Evolutionary conservation across 2,797 vertebrate genomes (phyloP).

Genomic region (Aeoliscus strigatus): DNA sequence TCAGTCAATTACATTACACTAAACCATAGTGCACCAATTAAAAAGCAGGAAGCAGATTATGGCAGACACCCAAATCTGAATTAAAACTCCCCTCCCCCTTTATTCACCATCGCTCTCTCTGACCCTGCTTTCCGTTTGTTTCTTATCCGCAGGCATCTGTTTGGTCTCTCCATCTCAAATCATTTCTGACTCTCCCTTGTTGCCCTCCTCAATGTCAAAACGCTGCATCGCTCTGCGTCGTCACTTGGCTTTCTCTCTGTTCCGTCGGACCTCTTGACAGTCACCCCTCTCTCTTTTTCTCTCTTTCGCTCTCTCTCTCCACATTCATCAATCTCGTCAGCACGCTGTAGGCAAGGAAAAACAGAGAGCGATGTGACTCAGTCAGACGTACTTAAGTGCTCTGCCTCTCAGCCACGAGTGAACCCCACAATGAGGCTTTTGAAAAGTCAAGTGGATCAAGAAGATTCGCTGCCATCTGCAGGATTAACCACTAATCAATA

Average conservation of each 20-base stretch:
- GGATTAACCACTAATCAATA: slow-evolving; percentile 52
- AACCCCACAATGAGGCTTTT: slow-evolving; percentile 61
- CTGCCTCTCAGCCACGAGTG: slow-evolving; percentile 53
- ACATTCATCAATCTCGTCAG: slow-evolving; percentile 4
- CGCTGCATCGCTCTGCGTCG: slow-evolving; percentile 20
- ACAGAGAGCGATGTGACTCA: slow-evolving; percentile 45
- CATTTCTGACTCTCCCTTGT: slow-evolving; percentile 36
- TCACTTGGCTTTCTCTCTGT: slow-evolving; percentile 10
- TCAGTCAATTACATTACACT: slow-evolving; percentile 16
- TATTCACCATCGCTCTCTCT: slow-evolving; percentile 19
- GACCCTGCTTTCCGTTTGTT: slow-evolving; percentile 29
- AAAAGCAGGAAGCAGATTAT: slow-evolving; percentile 34
- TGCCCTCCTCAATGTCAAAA: slow-evolving; percentile 19
- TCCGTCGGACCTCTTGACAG: slow-evolving; percentile 1
- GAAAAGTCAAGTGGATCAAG: slow-evolving; percentile 63
- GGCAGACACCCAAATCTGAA: slow-evolving; percentile 26
- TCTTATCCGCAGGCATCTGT: slow-evolving; percentile 52
- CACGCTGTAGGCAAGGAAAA: slow-evolving; percentile 36
- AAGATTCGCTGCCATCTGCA: slow-evolving; percentile 36
- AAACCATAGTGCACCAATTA: slow-evolving; percentile 22
- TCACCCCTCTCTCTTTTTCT: slow-evolving; percentile 3
- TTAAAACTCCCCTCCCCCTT: slow-evolving; percentile 11
- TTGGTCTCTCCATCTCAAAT: slow-evolving; percentile 31
- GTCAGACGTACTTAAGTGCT: slow-evolving; percentile 46
- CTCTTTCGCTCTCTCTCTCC: neutral